Percentiles rank a stretch among this genome's conserved stretches.
These are phyloP conservation scores for Pristionchus fissidentatus DNA, from an alignment of 2,888 invertebrate species.

Conservation along the genomic window DNA sequence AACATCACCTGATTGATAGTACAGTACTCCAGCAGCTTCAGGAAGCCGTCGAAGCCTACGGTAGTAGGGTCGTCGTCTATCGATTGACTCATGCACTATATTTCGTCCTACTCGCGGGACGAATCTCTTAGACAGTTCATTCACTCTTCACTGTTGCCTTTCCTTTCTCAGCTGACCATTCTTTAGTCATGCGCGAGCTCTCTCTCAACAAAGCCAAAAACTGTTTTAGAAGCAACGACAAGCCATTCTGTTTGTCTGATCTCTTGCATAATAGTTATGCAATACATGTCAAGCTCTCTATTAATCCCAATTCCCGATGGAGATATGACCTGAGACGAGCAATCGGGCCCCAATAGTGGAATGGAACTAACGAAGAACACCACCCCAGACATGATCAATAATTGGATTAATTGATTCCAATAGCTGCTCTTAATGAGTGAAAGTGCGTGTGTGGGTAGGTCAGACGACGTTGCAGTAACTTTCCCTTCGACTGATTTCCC, in stretches of 20 bases:
- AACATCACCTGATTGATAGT: slow-evolving; percentile 29
- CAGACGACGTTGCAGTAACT: background rate
- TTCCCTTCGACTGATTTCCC: slow-evolving; percentile 3
- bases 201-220: slow-evolving; percentile 5
- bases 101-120: background rate
- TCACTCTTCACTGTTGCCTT: background rate
- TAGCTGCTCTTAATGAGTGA: slow-evolving; percentile 31
- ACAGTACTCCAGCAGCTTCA: background rate
- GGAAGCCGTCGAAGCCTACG: background rate
- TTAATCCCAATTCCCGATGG: too few species aligned
- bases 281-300: background rate
- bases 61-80: background rate
- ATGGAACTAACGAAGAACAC: too few species aligned
- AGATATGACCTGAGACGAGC: too few species aligned
- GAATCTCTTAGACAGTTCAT: slow-evolving; percentile 39
- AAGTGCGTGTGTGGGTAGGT: slow-evolving; percentile 16
- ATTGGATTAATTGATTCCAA: too few species aligned
- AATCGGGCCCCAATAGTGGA: too few species aligned
- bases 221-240: too few species aligned
- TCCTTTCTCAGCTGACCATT: slow-evolving; percentile 41
- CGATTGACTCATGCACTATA: slow-evolving; percentile 33
- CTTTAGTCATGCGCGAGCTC: slow-evolving; percentile 36
- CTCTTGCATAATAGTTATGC: slow-evolving; percentile 28
- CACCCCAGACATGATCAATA: too few species aligned
- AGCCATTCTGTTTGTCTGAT: slow-evolving; percentile 10